These are phyloP conservation scores for Temnothorax longispinosus DNA, from an alignment of 1,140 invertebrate species.

Conservation along the genomic window DNA sequence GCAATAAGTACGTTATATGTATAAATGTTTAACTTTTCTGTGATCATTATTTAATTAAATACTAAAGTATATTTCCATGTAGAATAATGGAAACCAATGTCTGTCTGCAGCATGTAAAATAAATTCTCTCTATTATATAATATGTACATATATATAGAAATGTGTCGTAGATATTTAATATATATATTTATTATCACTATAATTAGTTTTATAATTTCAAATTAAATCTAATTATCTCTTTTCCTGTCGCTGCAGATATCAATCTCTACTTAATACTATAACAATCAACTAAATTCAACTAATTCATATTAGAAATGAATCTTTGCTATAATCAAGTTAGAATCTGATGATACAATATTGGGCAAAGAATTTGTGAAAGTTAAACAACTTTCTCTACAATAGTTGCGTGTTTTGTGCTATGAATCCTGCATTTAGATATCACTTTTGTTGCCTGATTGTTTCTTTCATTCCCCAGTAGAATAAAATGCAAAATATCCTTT, in stretches of 20 bases:
- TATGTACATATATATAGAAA: background rate
- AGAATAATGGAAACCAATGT: constrained; percentile 5
- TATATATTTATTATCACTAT: background rate
- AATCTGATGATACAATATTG: background rate
- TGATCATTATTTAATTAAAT: constrained; percentile 37
- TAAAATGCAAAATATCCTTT: constrained; percentile 78
- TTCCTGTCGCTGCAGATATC: background rate
- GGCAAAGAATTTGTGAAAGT: background rate
- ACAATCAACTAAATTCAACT: background rate
- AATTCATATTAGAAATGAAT: constrained; percentile 16
- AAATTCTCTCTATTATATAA: constrained; percentile 7
- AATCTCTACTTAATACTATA: background rate
- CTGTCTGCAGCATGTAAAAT: background rate
- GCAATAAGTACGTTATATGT: constrained; percentile 23
- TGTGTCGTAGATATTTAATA: background rate
- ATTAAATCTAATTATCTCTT: background rate
- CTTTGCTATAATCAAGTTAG: constrained; percentile 11
- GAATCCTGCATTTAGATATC: constrained; percentile 62
- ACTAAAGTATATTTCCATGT: constrained; percentile 2
- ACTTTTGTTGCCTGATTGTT: constrained; percentile 38
- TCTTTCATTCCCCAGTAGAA: constrained; percentile 71
- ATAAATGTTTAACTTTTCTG: constrained; percentile 13
- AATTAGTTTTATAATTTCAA: constrained; percentile 26
- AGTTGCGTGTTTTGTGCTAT: constrained; percentile 70
- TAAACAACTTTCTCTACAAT: constrained; percentile 7